Base-by-base conservation (phyloP, 2,797 vertebrate species). In the Myripristis jacobus region DNA sequence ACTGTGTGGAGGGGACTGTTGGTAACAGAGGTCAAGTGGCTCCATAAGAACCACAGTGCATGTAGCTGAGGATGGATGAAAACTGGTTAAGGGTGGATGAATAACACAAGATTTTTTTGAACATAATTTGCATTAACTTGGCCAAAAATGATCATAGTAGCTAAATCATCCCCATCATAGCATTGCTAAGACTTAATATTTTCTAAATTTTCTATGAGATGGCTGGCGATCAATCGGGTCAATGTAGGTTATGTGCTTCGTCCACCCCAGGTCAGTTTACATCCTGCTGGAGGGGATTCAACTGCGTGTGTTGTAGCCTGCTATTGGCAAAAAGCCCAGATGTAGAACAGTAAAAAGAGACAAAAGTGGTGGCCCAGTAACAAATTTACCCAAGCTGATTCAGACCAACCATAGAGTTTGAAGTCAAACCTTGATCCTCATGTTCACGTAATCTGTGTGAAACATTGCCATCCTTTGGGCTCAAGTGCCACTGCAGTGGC, bases 401-500 rank as follows among this genome's bases (percentile, higher is more conserved):
- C 9, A 66, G 31, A 66, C 50, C 44, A 79, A 62, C 75, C 78
- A 41, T 52, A 62, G 44, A 36, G 75, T 60, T 21, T 48, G 10
- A 47, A 61, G 51, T 73, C 46, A 38, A 60, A 62, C 61, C 73
- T 55, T 27, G 63, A 38, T 38, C 52, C 31, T 48, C 51, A 24
- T 27, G 51, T 67, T 34, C 61, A 27, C 22, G 71, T 22, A 56
- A 77, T 74, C 36, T 54, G 29, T 82, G 69, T 77, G 75, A 86
- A 80, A 83, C 57, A 79, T 85, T 58, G 75, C 75, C 79, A 86
- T 75, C 85, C 60, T 59, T 82, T 81, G 70, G 67, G 70, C 80
- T 82, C 52, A 82, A 70, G 65, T 56, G 47, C 70, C 80, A 77
- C 80, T 81, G 63, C 78, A 74, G 65, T 69, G 75, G 70, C 73